Conservation (phyloP, 2,888 invertebrate genomes). For the Allophyes oxyacanthae region DNA sequence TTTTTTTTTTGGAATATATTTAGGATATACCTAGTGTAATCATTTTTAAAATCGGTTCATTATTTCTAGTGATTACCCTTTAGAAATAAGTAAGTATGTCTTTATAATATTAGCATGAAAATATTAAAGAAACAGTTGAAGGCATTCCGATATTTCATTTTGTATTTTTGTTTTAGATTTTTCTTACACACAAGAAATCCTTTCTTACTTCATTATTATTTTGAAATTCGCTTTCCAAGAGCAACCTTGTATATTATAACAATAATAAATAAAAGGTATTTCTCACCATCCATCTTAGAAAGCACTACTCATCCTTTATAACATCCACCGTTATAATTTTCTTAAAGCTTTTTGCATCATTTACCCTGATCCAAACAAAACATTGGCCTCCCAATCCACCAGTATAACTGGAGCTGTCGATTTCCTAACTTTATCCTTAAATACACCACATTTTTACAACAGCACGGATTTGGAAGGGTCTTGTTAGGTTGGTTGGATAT, state of each 20-base stretch:
- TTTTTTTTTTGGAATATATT: no score
- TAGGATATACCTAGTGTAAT: no score
- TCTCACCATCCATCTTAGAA: slow-evolving; percentile 62
- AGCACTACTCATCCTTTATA: slow-evolving; percentile 48
- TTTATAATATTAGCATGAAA: no score
- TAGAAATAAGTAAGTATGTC: no score
- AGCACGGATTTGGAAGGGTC: slow-evolving; percentile 50
- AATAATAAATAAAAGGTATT: slow-evolving; percentile 46
- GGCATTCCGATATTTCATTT: no score
- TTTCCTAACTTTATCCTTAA: slow-evolving; percentile 48
- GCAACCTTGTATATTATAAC: background rate
- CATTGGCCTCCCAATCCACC: slow-evolving; percentile 51
- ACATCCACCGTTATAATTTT: slow-evolving; percentile 59
- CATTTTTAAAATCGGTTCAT: no score
- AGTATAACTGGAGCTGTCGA: slow-evolving; percentile 50
- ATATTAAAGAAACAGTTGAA: no score
- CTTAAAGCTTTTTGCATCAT: slow-evolving; percentile 77
- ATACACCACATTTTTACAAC: slow-evolving; percentile 17
- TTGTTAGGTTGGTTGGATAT: slow-evolving; percentile 56
- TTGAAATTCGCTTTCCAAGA: no score
- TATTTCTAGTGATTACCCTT: no score
- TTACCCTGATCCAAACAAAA: slow-evolving; percentile 73
- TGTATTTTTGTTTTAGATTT: no score
- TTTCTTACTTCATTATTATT: no score
- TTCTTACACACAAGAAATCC: no score